Conservation (phyloP, 2,797 vertebrate species). For the Typhlichthys subterraneus region DNA sequence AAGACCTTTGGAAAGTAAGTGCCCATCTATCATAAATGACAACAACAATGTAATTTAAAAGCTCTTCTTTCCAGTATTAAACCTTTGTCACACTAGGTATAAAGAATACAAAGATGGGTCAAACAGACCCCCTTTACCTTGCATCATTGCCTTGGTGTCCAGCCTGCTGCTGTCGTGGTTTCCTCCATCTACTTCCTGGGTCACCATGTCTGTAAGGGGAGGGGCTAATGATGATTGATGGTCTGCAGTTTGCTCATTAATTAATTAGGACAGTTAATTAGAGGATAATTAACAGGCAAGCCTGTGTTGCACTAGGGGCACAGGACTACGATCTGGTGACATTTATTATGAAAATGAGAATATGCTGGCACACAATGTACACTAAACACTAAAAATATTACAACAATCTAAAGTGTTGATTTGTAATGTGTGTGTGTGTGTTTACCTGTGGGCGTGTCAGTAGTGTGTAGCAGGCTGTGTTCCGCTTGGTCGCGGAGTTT, state of each 20-base stretch:
- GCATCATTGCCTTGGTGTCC: constrained; percentile 88
- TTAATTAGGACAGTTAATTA: constrained; percentile 72
- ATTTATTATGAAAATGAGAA: constrained; percentile 58
- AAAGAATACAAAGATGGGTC: constrained; percentile 77
- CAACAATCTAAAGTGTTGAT: constrained; percentile 1
- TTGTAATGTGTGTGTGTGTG: constrained; percentile 7
- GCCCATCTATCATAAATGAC: too few relatives aligned
- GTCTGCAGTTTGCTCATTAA: constrained; percentile 67
- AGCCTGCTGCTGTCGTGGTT: constrained; percentile 66
- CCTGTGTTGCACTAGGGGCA: constrained; percentile 37
- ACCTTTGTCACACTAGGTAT: constrained; percentile 8
- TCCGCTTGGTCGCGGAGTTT: constrained; percentile 94
- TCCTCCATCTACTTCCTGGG: constrained; percentile 91
- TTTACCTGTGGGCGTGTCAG: constrained; percentile 65
- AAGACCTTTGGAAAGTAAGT: constrained; percentile 8
- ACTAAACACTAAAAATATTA: constrained; percentile 4
- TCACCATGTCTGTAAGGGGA: constrained; percentile 89
- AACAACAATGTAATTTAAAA: too few relatives aligned
- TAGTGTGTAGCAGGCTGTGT: constrained; percentile 87
- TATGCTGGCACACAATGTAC: background rate
- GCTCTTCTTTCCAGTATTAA: background rate
- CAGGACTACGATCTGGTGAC: constrained; percentile 33
- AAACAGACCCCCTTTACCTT: constrained; percentile 87
- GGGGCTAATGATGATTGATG: constrained; percentile 83
- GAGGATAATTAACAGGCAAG: constrained; percentile 57